A percentile compares a stretch with the other conserved stretches of the same genome.
Conservation (phyloP, 2,888 invertebrate genomes). For the Ornithoptera alexandrae region DNA sequence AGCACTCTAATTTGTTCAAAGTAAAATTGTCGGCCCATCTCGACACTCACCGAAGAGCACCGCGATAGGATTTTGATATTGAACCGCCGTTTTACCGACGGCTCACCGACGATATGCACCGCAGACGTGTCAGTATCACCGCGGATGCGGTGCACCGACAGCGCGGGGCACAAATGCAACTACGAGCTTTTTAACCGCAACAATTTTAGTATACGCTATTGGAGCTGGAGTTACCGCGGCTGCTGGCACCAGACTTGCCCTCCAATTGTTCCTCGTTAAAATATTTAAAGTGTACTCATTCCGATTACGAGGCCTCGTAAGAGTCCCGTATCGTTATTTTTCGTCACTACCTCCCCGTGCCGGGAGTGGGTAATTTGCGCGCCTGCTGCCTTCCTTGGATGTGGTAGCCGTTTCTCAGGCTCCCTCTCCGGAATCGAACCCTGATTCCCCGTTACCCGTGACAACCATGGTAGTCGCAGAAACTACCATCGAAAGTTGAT, state of each 20-base stretch:
- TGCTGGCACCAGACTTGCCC: conserved; percentile 81
- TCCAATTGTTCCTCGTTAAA: too few relatives aligned
- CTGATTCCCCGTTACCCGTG: conserved; percentile 86
- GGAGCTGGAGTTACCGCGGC: conserved; percentile 82
- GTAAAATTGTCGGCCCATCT: conserved; percentile 74
- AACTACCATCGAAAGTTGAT: conserved; percentile 83
- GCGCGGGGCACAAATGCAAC: conserved; percentile 51
- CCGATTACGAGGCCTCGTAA: conserved; percentile 77
- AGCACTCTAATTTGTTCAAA: conserved; percentile 65
- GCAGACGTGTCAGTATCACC: conserved; percentile 49
- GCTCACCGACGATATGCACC: conserved; percentile 48
- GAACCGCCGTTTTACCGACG: conserved; percentile 44
- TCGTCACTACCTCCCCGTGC: conserved; percentile 80
- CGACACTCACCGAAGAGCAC: conserved; percentile 44
- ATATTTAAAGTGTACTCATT: conserved; percentile 76
- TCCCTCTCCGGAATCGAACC: conserved; percentile 85
- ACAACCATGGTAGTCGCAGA: conserved; percentile 82
- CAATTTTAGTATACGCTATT: conserved; percentile 85
- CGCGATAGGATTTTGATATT: conserved; percentile 41
- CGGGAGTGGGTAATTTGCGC: conserved; percentile 63
- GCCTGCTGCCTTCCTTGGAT: conserved; percentile 84
- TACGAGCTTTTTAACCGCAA: conserved; percentile 79
- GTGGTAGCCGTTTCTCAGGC: conserved; percentile 74
- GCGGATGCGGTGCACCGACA: conserved; percentile 66
- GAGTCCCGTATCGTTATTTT: conserved; percentile 83